A percentile compares a stretch with the other conserved stretches of the same genome.
Conservation (phyloP, 2,797 vertebrate species). For the Anas flavirostris region DNA sequence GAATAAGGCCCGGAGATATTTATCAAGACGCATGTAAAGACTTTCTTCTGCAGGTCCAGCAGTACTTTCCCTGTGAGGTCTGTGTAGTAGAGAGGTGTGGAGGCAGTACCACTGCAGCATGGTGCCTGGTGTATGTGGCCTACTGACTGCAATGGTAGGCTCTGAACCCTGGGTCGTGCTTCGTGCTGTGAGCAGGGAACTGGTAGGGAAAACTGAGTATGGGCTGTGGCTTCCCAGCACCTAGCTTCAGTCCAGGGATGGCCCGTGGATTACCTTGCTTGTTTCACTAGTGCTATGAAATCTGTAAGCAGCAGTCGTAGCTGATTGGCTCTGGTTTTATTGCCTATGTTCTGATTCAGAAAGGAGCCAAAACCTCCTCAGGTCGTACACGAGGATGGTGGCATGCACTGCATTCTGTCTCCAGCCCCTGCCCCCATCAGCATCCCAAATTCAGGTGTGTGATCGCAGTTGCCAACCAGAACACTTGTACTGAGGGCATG, state of each 20-base stretch:
- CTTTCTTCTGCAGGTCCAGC: not conserved
- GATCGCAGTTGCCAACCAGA: not conserved
- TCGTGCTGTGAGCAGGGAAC: too few species aligned
- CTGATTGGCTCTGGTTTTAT: not conserved
- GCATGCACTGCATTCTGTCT: not conserved
- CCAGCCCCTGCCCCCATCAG: not conserved
- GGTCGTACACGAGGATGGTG: not conserved
- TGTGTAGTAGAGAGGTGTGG: not conserved
- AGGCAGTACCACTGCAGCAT: not conserved
- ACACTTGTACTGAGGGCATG: not conserved
- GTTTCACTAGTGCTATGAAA: not conserved
- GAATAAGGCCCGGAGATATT: not conserved
- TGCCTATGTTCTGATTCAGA: not conserved
- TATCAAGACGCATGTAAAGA: not conserved
- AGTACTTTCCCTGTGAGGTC: not conserved
- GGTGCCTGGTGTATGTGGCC: not conserved
- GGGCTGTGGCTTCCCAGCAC: not conserved
- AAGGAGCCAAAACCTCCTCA: not conserved
- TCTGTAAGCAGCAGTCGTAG: not conserved
- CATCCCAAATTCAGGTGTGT: not conserved
- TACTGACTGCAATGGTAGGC: too few species aligned
- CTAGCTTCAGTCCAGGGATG: not conserved
- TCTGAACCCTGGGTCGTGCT: not conserved
- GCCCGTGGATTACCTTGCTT: not conserved
- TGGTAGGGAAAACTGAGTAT: not conserved